Evolutionary conservation across 2,113 vertebrate genomes (phyloP), one percentile per base, ranked within the genome.

Genomic region (Crocuta crocuta): DNA sequence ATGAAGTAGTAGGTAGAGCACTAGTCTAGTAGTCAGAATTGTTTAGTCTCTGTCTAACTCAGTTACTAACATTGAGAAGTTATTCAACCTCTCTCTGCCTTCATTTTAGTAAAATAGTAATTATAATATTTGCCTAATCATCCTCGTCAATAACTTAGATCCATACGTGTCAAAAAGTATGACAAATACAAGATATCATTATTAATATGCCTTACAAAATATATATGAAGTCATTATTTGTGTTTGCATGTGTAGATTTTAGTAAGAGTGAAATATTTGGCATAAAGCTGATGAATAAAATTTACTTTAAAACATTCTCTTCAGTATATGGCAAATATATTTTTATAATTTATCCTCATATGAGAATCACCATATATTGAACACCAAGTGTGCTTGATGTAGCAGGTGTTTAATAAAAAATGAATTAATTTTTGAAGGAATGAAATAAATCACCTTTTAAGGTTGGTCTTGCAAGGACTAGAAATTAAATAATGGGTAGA

Each of bases 91-190:
- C 19, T 50, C 1, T 80, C 11, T 91, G 12, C 58, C 61, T 96
- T 95, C 89, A 74, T 89, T 89, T 92, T 96, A 89, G 16, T 84
- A 83, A 93, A 93, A 65, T 19, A 45, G 4, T 11, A n/a, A 48
- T 81, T 24, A 96, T 87, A 81, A 58, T 68, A 70, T 26, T 89
- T 80, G 16, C 33, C 24, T 86, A 68, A 65, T 61, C 10, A 65
- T 89, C 63, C 68, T 79, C 39, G 50, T 87, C 31, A 89, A 21
- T 74, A 95, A 65, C 5, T 86, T 89, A 96, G 24, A 70, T 55
- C 12, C 24, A 66, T 87, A 87, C 24, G 39, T 31, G 58, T 87
- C 53, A 50, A 45, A 82, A 80, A 73, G 4, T 68, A 53, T 74
- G 31, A 63, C 24, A 85, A 55, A 0, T 71, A 70, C 1, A 86